A percentile compares a stretch with the other conserved stretches of the same genome.
Evolutionary conservation across 1,140 invertebrate species (phyloP).

Genomic region (Sminthurinus signatus): DNA sequence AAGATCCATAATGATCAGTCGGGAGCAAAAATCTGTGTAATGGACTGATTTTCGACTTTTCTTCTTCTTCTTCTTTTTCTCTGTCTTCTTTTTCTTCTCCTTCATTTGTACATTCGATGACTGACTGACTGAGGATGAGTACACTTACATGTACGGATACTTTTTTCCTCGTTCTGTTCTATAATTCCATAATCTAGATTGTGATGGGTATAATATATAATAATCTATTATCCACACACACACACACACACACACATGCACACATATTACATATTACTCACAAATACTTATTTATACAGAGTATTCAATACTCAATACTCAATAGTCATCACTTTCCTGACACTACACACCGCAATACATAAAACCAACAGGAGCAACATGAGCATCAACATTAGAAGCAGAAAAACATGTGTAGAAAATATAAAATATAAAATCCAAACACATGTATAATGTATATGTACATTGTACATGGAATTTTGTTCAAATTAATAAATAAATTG

Average conservation of each 20-base stretch:
- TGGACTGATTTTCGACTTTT: slow-evolving; percentile 25
- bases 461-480: not conserved
- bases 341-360: no score
- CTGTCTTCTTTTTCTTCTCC: no score
- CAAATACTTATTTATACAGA: no score
- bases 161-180: no score
- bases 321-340: no score
- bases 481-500: not conserved
- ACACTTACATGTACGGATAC: no score
- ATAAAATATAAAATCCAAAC: no score
- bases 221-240: not conserved
- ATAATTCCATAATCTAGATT: no score
- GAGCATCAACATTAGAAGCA: not conserved
- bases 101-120: no score
- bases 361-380: not conserved
- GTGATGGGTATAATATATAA: not conserved
- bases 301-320: no score
- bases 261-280: not conserved
- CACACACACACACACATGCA: not conserved
- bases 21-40: slow-evolving; percentile 33
- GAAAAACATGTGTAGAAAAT: not conserved
- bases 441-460: no score
- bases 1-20: slow-evolving; percentile 32
- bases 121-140: no score
- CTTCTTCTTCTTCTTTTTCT: slow-evolving; percentile 5